Percentiles rank a stretch among this genome's conserved stretches.
Conservation (phyloP, 2,797 vertebrate genomes). For the Pangasius krempfi region DNA sequence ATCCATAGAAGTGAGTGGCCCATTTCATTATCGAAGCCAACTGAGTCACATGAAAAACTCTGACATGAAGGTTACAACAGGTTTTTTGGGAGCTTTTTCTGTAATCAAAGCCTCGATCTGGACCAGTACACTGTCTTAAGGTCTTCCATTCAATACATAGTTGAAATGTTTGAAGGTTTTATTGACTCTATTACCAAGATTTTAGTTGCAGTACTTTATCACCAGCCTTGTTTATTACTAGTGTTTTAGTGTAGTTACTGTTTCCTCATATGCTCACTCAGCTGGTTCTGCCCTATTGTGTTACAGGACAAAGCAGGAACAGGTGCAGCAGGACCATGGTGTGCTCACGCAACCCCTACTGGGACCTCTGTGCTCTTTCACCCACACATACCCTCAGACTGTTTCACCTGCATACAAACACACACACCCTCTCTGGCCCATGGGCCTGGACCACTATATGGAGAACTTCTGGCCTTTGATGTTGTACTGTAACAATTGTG, state of each 20-base stretch:
- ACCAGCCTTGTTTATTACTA: background rate
- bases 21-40: conserved; percentile 19
- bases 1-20: conserved; percentile 51
- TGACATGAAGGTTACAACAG: background rate
- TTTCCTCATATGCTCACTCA: background rate
- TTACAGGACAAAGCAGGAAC: conserved; percentile 51
- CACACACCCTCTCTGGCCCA: conserved; percentile 26
- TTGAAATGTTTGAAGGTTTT: background rate
- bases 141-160: background rate
- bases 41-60: background rate
- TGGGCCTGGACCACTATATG: conserved; percentile 44
- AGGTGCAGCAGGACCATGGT: conserved; percentile 36
- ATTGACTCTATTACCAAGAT: background rate
- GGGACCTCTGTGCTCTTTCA: conserved; percentile 48
- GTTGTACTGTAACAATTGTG: conserved; percentile 72
- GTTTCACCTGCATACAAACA: conserved; percentile 37
- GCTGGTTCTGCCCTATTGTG: conserved; percentile 6
- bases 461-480: conserved; percentile 68
- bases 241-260: background rate
- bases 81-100: background rate
- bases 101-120: background rate
- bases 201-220: background rate
- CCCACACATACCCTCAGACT: conserved; percentile 24
- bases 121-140: background rate
- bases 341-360: conserved; percentile 46